phyloP scores from a whole-genome alignment of 2,888 invertebrate genomes.

The Plagiodera versicolora region DNA sequence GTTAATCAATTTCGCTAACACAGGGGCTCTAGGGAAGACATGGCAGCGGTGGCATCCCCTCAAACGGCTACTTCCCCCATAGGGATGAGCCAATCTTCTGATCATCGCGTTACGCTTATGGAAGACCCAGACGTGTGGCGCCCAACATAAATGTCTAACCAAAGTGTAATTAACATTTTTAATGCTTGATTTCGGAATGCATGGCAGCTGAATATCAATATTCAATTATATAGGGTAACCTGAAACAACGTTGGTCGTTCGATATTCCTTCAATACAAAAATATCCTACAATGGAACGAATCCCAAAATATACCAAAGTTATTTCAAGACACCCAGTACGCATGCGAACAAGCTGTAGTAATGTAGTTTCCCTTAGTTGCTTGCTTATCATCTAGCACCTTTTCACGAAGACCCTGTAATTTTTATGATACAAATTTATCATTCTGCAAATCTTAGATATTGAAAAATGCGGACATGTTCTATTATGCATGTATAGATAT shows the following conservation, averaged over 20 bases:
- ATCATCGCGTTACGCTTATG: slow-evolving; percentile 82
- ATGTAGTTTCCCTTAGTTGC: no score
- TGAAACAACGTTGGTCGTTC: not conserved
- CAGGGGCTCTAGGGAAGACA: slow-evolving; percentile 83
- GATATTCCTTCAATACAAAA: no score
- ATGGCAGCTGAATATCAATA: slow-evolving; percentile 12
- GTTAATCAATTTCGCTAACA: not conserved
- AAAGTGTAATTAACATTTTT: slow-evolving; percentile 33
- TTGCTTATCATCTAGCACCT: no score
- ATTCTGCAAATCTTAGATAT: no score
- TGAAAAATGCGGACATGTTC: no score
- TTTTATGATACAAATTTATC: no score
- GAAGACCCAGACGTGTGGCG: slow-evolving; percentile 93
- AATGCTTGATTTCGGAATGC: slow-evolving; percentile 19
- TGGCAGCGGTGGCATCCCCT: slow-evolving; percentile 78
- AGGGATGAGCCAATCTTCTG: slow-evolving; percentile 59
- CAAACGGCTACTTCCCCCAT: slow-evolving; percentile 62
- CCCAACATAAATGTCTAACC: slow-evolving; percentile 70
- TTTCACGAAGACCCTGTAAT: no score
- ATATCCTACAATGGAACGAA: no score
- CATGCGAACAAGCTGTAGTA: no score
- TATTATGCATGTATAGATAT: no score
- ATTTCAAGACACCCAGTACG: no score
- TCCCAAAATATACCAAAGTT: no score
- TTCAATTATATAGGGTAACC: not conserved